A percentile compares a stretch with the other conserved stretches of the same genome.
These are phyloP conservation scores for Lasioglossum oenotherae DNA, from an alignment of 2,888 invertebrate genomes.

Conservation along the genomic window DNA sequence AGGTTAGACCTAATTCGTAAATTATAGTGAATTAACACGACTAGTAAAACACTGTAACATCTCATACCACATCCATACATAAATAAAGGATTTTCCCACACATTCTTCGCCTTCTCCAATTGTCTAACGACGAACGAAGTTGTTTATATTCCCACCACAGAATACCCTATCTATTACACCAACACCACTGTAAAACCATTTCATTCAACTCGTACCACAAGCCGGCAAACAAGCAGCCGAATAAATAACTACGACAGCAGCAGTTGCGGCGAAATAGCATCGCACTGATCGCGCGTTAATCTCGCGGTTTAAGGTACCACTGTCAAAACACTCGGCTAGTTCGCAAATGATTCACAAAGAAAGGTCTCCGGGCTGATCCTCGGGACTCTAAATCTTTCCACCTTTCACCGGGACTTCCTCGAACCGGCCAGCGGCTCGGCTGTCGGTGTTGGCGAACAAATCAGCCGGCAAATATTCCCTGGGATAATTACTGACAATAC, in stretches of 20 bases:
- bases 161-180: background rate
- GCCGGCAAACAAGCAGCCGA: background rate
- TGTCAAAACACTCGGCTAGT: background rate
- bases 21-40: too few species aligned
- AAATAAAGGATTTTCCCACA: too few species aligned
- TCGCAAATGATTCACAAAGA: background rate
- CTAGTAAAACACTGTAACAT: too few species aligned
- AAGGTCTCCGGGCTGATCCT: background rate
- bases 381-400: background rate
- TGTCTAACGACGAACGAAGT: too few species aligned
- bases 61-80: too few species aligned
- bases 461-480: background rate
- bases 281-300: background rate
- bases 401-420: background rate
- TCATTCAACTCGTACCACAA: background rate
- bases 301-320: background rate
- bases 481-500: background rate
- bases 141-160: background rate
- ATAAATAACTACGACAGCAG: background rate
- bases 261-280: background rate
- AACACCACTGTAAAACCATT: background rate
- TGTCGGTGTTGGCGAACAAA: background rate
- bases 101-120: too few species aligned
- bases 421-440: background rate
- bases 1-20: too few species aligned